Percentiles rank a stretch among this genome's conserved stretches.
These are phyloP conservation scores for Eilema sororculum DNA, from an alignment of 2,888 invertebrate genomes.

Conservation along the genomic window DNA sequence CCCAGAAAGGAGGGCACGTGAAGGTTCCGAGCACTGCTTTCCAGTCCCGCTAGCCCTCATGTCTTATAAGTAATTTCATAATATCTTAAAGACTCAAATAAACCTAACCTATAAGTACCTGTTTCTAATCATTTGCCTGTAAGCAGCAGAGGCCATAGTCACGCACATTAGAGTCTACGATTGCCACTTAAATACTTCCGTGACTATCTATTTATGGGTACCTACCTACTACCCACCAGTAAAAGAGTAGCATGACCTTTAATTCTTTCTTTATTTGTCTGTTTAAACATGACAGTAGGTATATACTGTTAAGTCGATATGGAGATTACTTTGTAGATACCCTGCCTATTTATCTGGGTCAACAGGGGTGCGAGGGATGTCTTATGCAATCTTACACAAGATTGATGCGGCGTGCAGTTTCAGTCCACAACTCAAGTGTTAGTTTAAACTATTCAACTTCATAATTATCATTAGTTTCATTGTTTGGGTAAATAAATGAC, in stretches of 20 bases:
- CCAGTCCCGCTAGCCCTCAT: no score
- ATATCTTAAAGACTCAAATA: no score
- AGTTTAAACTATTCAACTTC: neutral
- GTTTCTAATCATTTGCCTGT: neutral
- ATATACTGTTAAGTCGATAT: neutral
- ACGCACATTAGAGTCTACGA: neutral
- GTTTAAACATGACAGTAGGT: no score
- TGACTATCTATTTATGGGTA: conserved; percentile 3
- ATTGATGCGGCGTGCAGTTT: no score
- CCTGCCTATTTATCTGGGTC: no score
- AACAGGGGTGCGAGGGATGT: no score
- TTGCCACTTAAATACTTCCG: conserved; percentile 5
- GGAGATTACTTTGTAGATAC: neutral
- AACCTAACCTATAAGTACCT: neutral
- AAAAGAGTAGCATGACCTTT: neutral
- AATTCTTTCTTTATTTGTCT: neutral
- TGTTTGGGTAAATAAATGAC: neutral
- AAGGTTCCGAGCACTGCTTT: no score
- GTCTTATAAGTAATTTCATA: no score
- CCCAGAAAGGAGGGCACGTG: no score
- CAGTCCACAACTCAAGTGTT: neutral
- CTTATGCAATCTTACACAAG: no score
- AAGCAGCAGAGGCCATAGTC: conserved; percentile 3
- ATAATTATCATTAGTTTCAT: neutral
- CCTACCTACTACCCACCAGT: neutral